These are phyloP conservation scores for Rhinolophus ferrumequinum DNA, from an alignment of 2,113 vertebrate species.

Conservation along the genomic window DNA sequence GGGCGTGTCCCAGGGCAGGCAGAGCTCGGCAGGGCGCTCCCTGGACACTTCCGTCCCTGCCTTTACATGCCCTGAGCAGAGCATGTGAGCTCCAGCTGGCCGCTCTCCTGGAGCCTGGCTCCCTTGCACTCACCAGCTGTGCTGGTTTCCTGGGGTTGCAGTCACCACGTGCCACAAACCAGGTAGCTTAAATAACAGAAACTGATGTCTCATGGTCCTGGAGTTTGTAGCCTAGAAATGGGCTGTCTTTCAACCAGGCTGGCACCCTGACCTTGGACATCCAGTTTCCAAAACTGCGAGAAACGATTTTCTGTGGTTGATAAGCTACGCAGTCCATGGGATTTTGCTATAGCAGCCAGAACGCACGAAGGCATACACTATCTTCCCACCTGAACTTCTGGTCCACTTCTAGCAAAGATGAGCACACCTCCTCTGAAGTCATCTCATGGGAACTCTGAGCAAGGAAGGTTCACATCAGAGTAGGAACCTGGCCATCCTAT, in stretches of 20 bases:
- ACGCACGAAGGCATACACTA: accelerated
- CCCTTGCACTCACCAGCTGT: not conserved
- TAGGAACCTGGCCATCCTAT: not conserved
- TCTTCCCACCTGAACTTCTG: not conserved
- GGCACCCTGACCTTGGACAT: not conserved
- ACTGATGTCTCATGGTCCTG: accelerated
- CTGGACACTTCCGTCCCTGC: not conserved
- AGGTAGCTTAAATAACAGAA: not conserved
- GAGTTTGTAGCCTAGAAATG: not conserved
- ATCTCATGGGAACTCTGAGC: not conserved
- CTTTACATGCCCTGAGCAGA: not conserved
- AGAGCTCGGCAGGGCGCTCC: not conserved
- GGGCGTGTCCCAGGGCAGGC: not conserved
- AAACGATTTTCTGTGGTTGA: not conserved
- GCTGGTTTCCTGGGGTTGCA: not conserved
- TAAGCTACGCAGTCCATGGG: not conserved
- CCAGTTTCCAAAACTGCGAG: not conserved
- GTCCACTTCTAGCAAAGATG: not conserved
- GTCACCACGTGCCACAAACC: not conserved
- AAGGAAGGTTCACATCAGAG: not conserved
- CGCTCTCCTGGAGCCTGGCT: not conserved
- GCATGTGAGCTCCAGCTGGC: not conserved
- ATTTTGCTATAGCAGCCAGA: not conserved
- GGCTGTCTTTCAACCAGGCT: not conserved
- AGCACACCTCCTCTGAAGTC: not conserved